phyloP scores from a whole-genome alignment of 92 coral and sea anemone species.

The Anthopleura xanthogrammica region DNA sequence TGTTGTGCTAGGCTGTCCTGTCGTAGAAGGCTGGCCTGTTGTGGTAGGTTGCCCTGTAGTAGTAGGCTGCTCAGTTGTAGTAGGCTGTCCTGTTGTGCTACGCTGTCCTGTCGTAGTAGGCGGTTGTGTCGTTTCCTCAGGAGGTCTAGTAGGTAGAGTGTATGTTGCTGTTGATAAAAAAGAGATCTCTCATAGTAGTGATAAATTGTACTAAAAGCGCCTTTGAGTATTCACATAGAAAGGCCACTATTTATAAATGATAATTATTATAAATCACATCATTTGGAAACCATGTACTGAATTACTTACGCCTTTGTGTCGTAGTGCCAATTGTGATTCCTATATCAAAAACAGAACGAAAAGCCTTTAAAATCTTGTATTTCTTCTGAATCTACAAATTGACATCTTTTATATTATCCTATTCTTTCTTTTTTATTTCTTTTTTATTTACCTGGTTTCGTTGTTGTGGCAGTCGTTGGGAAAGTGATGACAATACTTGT shows the following conservation, averaged over 20 bases:
- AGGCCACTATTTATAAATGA: too few relatives aligned
- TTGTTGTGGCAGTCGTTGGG: not conserved
- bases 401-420: too few relatives aligned
- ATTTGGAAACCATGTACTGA: too few relatives aligned
- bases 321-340: not conserved
- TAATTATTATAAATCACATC: too few relatives aligned
- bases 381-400: too few relatives aligned
- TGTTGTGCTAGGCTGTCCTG: slow-evolving; percentile 24
- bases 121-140: slow-evolving; percentile 8
- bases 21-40: not conserved
- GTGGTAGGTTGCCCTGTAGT: not conserved
- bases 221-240: too few relatives aligned
- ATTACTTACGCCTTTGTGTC: not conserved
- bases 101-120: not conserved
- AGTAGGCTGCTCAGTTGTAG: not conserved
- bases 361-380: too few relatives aligned
- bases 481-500: not conserved
- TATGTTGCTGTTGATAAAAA: not conserved
- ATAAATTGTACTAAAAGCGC: too few relatives aligned
- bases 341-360: not conserved
- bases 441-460: not conserved
- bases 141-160: not conserved
- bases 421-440: too few relatives aligned
- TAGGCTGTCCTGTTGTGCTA: too few relatives aligned
- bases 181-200: too few relatives aligned